Base-by-base conservation (phyloP, 1,140 invertebrate species). In the Neuroterus valhalla region DNA sequence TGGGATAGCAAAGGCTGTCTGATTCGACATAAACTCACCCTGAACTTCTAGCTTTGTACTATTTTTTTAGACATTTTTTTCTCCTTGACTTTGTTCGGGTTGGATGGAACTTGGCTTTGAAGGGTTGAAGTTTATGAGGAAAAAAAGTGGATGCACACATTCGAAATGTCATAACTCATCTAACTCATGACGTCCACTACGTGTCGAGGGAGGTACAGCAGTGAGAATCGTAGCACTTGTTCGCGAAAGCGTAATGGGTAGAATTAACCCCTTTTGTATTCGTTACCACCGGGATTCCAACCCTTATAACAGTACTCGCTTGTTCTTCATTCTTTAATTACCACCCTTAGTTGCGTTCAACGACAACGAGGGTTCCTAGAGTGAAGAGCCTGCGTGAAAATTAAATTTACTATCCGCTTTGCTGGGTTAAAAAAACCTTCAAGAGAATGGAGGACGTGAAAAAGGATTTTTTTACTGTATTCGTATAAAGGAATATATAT, bases 161-260 rank as follows among this genome's bases (percentile, higher is more conserved):
- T 78, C 45, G 69, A 86, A 82, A 86, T 43, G 85, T 87, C 86
- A 80, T 86, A 87, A 87, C 76, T 87, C 82, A 85, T 87, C 71
- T 75, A 80, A 48, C 21, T 55, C 26, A 62, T 62, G 23, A 66
- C 71, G 66, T 17, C 50, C 26, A 23, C 23, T 72, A 77, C 68
- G 44, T 74, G 78, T 75, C 52, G 73, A 74, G 66, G 76, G 80
- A 76, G 23, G 83, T 75, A 82, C 23, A 80, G 74, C 79, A 81
- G 74, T 85, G 84, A 81, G 85, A 84, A 86, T 78, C 43, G 74
- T 70, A 66, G 31, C 85, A 85, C 82, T 84, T 84, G 85, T 78
- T 71, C 72, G 70, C 62, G 75, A 78, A 79, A 66, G 70, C 68
- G 78, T 83, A 84, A 85, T 84, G 78, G 75, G 66, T 62, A 73